These are phyloP conservation scores for Spheniscus mendiculus DNA, from an alignment of 2,113 vertebrate genomes.

Conservation along the genomic window DNA sequence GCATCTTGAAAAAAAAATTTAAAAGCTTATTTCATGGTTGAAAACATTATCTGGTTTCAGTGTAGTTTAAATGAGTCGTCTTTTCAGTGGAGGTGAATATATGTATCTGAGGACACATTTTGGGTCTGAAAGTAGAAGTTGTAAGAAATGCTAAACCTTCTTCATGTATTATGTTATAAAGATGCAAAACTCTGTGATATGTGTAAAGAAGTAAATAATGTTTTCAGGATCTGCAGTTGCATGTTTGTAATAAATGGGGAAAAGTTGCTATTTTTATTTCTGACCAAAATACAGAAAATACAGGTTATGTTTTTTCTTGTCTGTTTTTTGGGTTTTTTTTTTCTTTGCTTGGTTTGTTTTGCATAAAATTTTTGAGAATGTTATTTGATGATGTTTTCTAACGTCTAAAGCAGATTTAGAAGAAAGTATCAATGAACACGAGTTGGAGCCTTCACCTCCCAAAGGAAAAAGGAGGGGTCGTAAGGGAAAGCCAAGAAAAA, in stretches of 20 bases:
- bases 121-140: background rate
- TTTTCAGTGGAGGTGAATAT: background rate
- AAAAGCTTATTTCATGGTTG: background rate
- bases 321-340: background rate
- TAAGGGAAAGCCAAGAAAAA: constrained; percentile 87
- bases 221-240: background rate
- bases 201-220: background rate
- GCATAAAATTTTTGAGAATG: background rate
- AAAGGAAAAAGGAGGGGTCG: constrained; percentile 90
- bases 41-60: background rate
- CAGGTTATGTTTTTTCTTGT: background rate
- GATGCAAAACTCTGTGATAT: background rate
- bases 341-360: background rate
- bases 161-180: background rate
- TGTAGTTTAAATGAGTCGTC: background rate
- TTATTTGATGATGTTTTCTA: constrained; percentile 42
- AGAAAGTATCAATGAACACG: constrained; percentile 87
- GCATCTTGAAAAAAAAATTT: background rate
- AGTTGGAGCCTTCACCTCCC: constrained; percentile 89
- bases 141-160: background rate
- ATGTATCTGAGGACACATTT: background rate
- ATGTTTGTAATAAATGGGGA: background rate
- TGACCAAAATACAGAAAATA: background rate
- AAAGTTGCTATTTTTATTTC: background rate
- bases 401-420: constrained; percentile 83